A percentile compares a stretch with the other conserved stretches of the same genome.
phyloP scores from a whole-genome alignment of 1,140 invertebrate species.

The Arion vulgaris region DNA sequence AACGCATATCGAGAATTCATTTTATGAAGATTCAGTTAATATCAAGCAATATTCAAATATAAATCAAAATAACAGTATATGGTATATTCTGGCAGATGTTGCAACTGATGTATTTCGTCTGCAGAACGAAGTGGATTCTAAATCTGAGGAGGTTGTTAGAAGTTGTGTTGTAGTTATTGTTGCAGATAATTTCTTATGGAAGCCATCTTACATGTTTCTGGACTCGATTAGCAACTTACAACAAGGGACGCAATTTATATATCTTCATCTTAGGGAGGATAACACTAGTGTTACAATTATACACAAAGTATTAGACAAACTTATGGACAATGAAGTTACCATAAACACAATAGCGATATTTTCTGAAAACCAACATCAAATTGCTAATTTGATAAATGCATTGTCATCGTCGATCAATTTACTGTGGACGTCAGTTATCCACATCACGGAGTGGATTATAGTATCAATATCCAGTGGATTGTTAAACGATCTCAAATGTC shows the following conservation, averaged over 20 bases:
- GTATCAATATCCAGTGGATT: not conserved
- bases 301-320: not conserved
- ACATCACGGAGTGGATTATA: not conserved
- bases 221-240: not conserved
- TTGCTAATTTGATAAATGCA: not conserved
- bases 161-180: not conserved
- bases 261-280: not conserved
- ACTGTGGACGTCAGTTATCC: not conserved
- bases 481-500: not conserved
- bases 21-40: not conserved
- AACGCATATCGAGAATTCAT: not conserved
- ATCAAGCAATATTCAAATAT: not conserved
- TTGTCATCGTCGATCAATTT: not conserved
- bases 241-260: not conserved
- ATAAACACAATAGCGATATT: not conserved
- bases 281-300: not conserved
- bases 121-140: not conserved
- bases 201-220: not conserved
- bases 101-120: not conserved
- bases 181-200: not conserved
- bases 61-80: not conserved
- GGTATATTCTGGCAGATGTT: not conserved
- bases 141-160: too few species aligned
- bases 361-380: not conserved
- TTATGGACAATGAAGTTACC: not conserved